phyloP scores from a whole-genome alignment of 2,797 vertebrate genomes.

The Danio albolineatus region DNA sequence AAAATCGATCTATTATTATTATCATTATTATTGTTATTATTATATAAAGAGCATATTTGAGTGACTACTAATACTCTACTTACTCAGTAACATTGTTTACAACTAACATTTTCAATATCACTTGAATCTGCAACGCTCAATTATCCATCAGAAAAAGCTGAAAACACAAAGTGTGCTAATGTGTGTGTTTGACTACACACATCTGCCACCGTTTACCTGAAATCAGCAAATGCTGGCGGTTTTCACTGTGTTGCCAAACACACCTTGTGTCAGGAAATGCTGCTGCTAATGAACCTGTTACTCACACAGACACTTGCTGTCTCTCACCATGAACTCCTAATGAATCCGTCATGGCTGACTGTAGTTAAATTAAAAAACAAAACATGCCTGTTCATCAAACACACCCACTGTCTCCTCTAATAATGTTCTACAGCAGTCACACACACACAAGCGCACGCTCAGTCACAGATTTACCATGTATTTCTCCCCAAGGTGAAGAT shows the following conservation, averaged over 20 bases:
- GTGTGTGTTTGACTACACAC: constrained; percentile 10
- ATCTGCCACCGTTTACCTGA: constrained; percentile 18
- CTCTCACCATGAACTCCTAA: constrained; percentile 71
- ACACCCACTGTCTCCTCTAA: constrained; percentile 25
- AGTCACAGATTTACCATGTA: constrained; percentile 28
- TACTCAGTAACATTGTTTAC: not conserved
- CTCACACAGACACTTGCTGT: constrained; percentile 22
- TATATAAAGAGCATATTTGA: not conserved
- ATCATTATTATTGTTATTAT: not conserved
- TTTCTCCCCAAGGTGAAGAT: constrained; percentile 58
- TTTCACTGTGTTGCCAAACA: constrained; percentile 59
- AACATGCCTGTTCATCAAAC: constrained; percentile 47
- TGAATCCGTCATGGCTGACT: constrained; percentile 73
- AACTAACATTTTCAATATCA: not conserved
- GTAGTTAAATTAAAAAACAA: constrained; percentile 70
- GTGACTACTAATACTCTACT: not conserved
- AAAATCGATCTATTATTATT: not conserved
- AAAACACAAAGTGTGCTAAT: not conserved
- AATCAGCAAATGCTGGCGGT: constrained; percentile 20
- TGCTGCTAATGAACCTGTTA: constrained; percentile 53
- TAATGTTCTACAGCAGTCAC: constrained; percentile 55
- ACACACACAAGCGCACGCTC: not conserved
- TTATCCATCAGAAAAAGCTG: not conserved
- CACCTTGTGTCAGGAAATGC: constrained; percentile 31
- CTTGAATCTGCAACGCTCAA: not conserved